Base-by-base conservation (phyloP, 1,140 invertebrate species). In the Archivesica marissinica region DNA sequence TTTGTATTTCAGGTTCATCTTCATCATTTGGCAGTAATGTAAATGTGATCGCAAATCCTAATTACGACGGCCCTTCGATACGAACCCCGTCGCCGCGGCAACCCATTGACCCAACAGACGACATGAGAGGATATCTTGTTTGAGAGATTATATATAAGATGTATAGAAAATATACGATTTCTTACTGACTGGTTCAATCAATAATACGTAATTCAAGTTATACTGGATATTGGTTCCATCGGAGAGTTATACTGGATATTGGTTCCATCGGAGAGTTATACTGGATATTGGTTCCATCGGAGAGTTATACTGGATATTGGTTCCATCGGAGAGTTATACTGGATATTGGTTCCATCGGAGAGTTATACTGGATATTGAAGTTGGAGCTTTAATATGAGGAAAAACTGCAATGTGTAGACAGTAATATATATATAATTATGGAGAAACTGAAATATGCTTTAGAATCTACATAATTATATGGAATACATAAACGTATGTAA, bases 11-110 rank as follows among this genome's bases (percentile, higher is more conserved):
- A 81, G 78, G 78, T 54, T 81, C 78, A 30, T 54, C 61, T 9
- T 56, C 78, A 23, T 41, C 78, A 54, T 81, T 54, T 38, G 59
- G 68, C 25, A 76, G 39, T 41, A 85, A 77, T 52, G 64, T 85
- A 15, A 85, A 85, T 85, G 82, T 85, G 74, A 78, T 85, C 35
- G n/a, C 39, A 23, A 85, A 85, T 64, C 82, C 82, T 17, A 64
- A 44, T n/a, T 85, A 85, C 41, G 64, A 85, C 17, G 82, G 82
- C n/a, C 82, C 82, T 2, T 56, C 70, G 13, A 35, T 68, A 54
- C n/a, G 80, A 33, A 75, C 56, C 25, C 80, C 80, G 11, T 54
- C 82, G 1, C 74, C 72, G 9, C 25, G 68, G n/a, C 82, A 85
- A n/a, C 54, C n/a, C 4, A 38, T 44, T 25, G 82, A 78, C 50